These are phyloP conservation scores for Eonycteris spelaea DNA, from an alignment of 2,113 vertebrate species.

Conservation along the genomic window DNA sequence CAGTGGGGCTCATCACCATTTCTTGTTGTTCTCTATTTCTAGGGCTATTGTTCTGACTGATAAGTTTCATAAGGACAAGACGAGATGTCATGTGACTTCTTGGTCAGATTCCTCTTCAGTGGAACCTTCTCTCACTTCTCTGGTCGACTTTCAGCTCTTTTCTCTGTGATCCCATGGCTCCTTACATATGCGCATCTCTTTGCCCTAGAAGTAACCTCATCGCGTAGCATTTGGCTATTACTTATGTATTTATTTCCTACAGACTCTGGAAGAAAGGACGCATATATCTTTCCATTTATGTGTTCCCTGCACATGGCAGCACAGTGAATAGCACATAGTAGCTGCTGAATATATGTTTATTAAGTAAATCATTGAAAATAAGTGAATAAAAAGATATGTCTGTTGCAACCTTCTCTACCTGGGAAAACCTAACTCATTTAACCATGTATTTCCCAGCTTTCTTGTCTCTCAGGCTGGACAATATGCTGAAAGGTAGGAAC, in stretches of 20 bases:
- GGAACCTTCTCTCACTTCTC: not conserved
- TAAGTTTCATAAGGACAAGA: not conserved
- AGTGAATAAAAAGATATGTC: not conserved
- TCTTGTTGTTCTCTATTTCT: not conserved
- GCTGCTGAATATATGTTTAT: not conserved
- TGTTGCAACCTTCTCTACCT: not conserved
- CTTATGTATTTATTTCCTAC: not conserved
- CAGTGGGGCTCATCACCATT: not conserved
- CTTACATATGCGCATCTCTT: not conserved
- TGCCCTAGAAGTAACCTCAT: not conserved
- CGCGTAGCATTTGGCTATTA: not conserved
- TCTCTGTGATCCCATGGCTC: not conserved
- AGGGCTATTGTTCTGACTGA: not conserved
- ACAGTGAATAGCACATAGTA: not conserved
- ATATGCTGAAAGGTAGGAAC: not conserved
- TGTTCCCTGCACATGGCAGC: not conserved
- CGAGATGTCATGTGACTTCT: not conserved
- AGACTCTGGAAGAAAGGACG: not conserved
- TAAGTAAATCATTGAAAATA: conserved; percentile 12
- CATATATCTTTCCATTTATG: not conserved
- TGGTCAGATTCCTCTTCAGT: not conserved
- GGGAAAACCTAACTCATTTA: not conserved
- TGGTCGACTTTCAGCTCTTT: not conserved
- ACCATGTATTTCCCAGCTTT: not conserved
- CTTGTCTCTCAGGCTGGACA: not conserved